Evolutionary conservation across 2,113 vertebrate species (phyloP).

Genomic region (Silurus asotus): DNA sequence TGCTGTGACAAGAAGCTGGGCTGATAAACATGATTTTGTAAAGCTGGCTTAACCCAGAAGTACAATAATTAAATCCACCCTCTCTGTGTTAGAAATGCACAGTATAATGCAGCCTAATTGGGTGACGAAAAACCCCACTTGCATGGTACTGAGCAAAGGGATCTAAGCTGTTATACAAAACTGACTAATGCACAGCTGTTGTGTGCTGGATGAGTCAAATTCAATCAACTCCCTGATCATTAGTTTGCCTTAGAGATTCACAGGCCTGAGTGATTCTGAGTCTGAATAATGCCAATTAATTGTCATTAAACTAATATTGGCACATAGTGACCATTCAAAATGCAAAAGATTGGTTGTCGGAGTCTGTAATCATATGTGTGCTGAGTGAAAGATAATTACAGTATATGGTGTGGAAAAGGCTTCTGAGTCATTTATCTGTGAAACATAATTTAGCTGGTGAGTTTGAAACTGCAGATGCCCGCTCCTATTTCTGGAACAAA

Average conservation of each 20-base stretch:
- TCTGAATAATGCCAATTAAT: constrained; percentile 35
- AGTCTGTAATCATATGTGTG: constrained; percentile 41
- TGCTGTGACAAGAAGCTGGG: not conserved
- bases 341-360: constrained; percentile 11
- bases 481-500: constrained; percentile 49
- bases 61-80: constrained; percentile 33
- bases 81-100: constrained; percentile 6
- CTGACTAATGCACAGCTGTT: constrained; percentile 44
- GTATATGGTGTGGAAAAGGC: constrained; percentile 15
- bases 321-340: constrained; percentile 24
- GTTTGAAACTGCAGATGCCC: constrained; percentile 52
- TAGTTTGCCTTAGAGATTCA: constrained; percentile 33
- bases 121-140: constrained; percentile 30
- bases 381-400: constrained; percentile 40
- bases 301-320: constrained; percentile 35
- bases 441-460: constrained; percentile 50
- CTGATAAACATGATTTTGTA: not conserved
- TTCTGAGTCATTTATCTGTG: constrained; percentile 36
- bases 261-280: constrained; percentile 5
- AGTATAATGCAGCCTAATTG: constrained; percentile 27
- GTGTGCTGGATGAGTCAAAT: constrained; percentile 38
- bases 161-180: constrained; percentile 31
- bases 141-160: constrained; percentile 33
- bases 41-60: constrained; percentile 26
- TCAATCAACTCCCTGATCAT: constrained; percentile 37